Percentiles rank a stretch among this genome's conserved stretches.
These are phyloP conservation scores for Oplegnathus fasciatus DNA, from an alignment of 2,113 vertebrate species.

Conservation along the genomic window DNA sequence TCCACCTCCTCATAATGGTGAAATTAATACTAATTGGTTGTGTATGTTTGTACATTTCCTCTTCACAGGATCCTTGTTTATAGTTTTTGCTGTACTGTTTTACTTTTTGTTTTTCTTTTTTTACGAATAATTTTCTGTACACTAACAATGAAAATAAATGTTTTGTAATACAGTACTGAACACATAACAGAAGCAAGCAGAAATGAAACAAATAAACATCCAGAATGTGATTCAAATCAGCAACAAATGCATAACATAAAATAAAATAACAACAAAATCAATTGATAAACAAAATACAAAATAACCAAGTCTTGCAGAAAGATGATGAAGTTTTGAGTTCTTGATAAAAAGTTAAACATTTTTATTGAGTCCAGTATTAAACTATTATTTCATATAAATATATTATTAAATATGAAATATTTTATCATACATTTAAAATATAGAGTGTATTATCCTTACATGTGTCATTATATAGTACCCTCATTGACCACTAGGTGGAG, in stretches of 20 bases:
- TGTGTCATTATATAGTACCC: not conserved
- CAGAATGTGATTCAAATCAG: not conserved
- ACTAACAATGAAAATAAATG: not conserved
- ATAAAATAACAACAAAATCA: no score
- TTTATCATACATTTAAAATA: no score
- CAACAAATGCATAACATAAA: not conserved
- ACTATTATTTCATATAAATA: no score
- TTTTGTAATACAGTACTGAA: not conserved
- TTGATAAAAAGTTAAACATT: no score
- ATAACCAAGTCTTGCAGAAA: no score
- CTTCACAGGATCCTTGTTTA: not conserved
- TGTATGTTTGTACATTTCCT: not conserved
- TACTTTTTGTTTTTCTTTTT: not conserved
- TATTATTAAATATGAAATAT: no score
- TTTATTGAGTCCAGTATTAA: no score
- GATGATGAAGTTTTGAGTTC: no score
- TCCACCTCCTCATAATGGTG: not conserved
- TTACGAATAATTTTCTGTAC: not conserved
- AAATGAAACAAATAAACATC: not conserved
- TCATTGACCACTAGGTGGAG: constrained; percentile 52
- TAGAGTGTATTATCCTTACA: no score
- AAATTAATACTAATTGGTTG: no score
- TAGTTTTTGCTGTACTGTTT: not conserved
- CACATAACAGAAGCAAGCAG: not conserved
- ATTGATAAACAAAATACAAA: no score